Evolutionary conservation across 2,888 invertebrate genomes (phyloP).

Genomic region (Cordilura impudica): DNA sequence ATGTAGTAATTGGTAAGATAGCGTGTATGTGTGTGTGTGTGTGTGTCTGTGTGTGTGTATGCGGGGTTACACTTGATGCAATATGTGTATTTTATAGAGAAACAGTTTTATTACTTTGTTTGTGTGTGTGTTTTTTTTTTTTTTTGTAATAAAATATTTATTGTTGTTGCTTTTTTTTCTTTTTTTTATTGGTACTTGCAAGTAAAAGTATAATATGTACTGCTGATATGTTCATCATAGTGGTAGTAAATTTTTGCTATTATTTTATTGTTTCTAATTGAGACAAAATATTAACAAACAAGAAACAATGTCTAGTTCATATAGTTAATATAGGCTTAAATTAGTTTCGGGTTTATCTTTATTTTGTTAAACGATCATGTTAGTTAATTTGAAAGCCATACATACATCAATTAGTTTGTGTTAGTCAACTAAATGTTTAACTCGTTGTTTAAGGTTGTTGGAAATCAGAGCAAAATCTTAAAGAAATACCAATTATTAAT

Average conservation of each 20-base stretch:
- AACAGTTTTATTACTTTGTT: neutral
- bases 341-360: neutral
- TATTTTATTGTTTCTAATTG: slow-evolving; percentile 34
- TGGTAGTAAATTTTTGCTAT: slow-evolving; percentile 26
- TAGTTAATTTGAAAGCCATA: no score
- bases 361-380: no score
- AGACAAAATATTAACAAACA: slow-evolving; percentile 33
- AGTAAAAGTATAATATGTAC: no score
- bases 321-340: neutral
- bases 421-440: no score
- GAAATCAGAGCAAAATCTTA: no score
- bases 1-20: slow-evolving; percentile 31
- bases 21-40: no score
- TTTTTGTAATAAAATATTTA: slow-evolving; percentile 46
- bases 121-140: neutral
- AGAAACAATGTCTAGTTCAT: neutral
- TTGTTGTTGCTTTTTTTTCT: no score
- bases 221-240: neutral
- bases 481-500: no score
- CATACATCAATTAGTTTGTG: no score
- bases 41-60: no score
- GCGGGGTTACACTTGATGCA: slow-evolving; percentile 12
- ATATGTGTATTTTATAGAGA: neutral
- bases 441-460: no score
- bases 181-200: neutral